A percentile compares a stretch with the other conserved stretches of the same genome.
phyloP scores from a whole-genome alignment of 2,888 invertebrate genomes.

The Scaeva pyrastri region DNA sequence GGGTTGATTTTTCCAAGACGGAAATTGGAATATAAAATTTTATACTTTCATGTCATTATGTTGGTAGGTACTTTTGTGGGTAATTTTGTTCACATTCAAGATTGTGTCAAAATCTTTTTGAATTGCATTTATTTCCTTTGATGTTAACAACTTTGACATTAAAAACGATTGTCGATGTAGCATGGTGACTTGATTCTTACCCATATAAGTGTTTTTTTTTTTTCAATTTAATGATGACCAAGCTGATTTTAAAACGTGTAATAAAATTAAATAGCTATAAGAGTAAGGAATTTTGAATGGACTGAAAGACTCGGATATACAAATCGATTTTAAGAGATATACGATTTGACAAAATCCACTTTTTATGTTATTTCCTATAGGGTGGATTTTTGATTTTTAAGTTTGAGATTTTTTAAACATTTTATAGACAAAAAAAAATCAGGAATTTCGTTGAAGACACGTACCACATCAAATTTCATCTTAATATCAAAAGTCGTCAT shows the following conservation, averaged over 20 bases:
- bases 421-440: no score
- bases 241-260: not conserved
- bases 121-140: constrained; percentile 48
- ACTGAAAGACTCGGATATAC: not conserved
- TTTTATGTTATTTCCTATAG: no score
- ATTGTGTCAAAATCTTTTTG: constrained; percentile 43
- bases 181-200: not conserved
- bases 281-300: no score
- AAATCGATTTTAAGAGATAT: no score
- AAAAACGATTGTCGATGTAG: not conserved
- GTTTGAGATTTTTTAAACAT: no score
- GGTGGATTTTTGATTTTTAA: no score
- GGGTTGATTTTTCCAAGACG: constrained; percentile 36
- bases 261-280: not conserved
- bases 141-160: constrained; percentile 52
- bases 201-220: not conserved
- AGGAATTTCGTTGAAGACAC: no score
- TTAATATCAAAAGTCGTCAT: no score
- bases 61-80: constrained; percentile 33
- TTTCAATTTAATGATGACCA: not conserved
- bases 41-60: constrained; percentile 41
- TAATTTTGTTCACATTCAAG: not conserved
- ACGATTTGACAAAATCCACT: no score
- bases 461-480: no score
- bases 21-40: constrained; percentile 75